Evolutionary conservation across 2,797 vertebrate species (phyloP).

Genomic region (Trachops cirrhosus): DNA sequence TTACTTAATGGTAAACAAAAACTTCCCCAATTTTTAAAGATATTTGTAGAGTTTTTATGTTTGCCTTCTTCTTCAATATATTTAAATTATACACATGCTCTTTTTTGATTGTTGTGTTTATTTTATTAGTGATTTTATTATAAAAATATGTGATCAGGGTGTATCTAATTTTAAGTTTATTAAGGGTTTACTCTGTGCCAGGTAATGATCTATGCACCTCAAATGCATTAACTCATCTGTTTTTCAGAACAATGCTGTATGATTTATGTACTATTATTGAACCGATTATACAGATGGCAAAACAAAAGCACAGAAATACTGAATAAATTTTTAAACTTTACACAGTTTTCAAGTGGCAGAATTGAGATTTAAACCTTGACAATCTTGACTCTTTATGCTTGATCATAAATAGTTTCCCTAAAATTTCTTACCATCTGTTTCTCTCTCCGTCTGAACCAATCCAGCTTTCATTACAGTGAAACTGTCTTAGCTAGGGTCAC

Average conservation of each 20-base stretch:
- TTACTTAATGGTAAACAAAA: constrained; percentile 33
- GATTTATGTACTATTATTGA: not conserved
- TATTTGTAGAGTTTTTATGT: not conserved
- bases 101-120: not conserved
- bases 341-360: not conserved
- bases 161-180: not conserved
- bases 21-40: not conserved
- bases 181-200: not conserved
- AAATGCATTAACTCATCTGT: not conserved
- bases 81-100: not conserved
- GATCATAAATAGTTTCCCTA: not conserved
- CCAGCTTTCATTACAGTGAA: not conserved
- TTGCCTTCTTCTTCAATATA: not conserved
- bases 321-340: not conserved
- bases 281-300: not conserved
- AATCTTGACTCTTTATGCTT: not conserved
- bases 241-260: not conserved
- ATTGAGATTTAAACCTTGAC: not conserved
- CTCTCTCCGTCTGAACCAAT: not conserved
- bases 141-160: not conserved
- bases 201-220: not conserved
- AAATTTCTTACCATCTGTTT: not conserved
- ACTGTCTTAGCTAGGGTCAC: not conserved
- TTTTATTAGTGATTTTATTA: not conserved
- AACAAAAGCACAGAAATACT: not conserved